Evolutionary conservation across 1,140 invertebrate genomes (phyloP).

Genomic region (Agrypnia vestita): DNA sequence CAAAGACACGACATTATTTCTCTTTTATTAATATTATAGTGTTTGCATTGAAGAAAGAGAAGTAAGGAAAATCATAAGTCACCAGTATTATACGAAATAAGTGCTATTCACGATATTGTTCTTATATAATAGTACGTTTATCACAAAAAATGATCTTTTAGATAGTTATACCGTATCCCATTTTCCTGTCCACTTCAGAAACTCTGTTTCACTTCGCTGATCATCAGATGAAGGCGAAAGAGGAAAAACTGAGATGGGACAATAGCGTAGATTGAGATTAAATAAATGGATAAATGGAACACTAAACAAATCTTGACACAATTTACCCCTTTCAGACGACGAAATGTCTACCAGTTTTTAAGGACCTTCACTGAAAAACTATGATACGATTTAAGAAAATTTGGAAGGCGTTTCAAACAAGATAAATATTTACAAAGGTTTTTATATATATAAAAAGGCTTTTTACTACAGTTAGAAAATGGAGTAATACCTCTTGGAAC

Average conservation of each 20-base stretch:
- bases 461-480: no score
- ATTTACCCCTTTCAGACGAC: constrained; percentile 17
- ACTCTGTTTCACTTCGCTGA: constrained; percentile 6
- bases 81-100: constrained; percentile 27
- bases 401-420: constrained; percentile 20
- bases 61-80: constrained; percentile 15
- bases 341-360: constrained; percentile 24
- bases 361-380: background rate
- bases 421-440: background rate
- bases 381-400: background rate
- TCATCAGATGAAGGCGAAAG: background rate
- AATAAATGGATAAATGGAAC: constrained; percentile 28
- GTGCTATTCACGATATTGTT: constrained; percentile 18
- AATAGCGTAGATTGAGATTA: constrained; percentile 25
- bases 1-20: background rate
- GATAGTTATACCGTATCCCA: background rate
- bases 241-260: constrained; percentile 10
- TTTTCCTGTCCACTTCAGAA: background rate
- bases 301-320: constrained; percentile 3
- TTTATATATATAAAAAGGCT: no score
- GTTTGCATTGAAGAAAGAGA: background rate
- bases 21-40: background rate
- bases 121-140: background rate
- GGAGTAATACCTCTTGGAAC: no score
- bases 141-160: constrained; percentile 9